These are phyloP conservation scores for Melanerpes aurifrons DNA, from an alignment of 2,113 vertebrate genomes.

Conservation along the genomic window DNA sequence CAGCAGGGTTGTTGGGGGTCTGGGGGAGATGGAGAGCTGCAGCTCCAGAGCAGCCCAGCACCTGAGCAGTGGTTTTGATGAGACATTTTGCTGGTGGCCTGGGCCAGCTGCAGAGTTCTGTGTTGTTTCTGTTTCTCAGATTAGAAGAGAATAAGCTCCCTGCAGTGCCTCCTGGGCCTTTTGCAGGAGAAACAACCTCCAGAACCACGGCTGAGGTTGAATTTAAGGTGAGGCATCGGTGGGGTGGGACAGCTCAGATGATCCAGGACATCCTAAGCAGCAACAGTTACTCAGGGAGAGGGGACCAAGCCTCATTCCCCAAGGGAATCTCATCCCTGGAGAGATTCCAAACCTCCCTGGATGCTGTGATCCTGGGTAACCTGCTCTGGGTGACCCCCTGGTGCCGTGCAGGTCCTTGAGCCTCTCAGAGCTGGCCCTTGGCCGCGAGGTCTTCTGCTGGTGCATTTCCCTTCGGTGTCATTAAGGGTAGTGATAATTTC, in stretches of 20 bases:
- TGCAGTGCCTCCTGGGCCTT: background rate
- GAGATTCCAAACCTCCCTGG: too few relatives aligned
- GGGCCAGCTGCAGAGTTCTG: background rate
- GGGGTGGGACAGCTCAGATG: accelerated
- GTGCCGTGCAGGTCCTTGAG: background rate
- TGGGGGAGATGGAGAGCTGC: background rate
- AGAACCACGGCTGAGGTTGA: accelerated
- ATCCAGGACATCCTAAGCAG: background rate
- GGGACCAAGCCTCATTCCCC: background rate
- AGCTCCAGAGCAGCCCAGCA: background rate
- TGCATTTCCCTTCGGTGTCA: accelerated
- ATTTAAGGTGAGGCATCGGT: accelerated
- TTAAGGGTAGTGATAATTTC: background rate
- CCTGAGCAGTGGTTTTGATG: background rate
- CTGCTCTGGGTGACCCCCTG: too few relatives aligned
- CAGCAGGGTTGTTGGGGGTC: background rate
- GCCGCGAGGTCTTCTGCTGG: background rate
- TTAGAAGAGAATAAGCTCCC: background rate
- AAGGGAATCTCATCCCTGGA: too few relatives aligned
- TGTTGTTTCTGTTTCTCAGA: background rate
- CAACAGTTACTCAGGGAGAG: background rate
- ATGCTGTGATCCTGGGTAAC: too few relatives aligned
- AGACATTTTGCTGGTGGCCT: accelerated
- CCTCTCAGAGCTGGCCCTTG: background rate
- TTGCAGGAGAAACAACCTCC: background rate